phyloP scores from a whole-genome alignment of 1,140 invertebrate species.

The Nasonia longicornis region DNA sequence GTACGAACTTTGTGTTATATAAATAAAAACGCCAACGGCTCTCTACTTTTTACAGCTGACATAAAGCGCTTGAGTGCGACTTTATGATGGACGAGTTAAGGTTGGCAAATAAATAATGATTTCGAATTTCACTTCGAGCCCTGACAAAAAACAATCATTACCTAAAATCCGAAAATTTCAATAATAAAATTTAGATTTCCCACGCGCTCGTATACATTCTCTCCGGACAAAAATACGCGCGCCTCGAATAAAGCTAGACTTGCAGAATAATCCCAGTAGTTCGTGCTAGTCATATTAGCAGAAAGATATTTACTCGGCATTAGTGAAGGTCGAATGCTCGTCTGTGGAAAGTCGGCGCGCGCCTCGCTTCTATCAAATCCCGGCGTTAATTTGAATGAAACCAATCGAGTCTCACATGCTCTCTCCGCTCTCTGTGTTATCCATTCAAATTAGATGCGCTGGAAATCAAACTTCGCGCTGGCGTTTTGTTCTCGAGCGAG shows the following conservation, averaged over 20 bases:
- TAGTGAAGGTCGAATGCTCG: constrained; percentile 7
- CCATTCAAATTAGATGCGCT: constrained; percentile 30
- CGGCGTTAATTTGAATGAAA: not conserved
- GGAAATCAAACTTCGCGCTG: constrained; percentile 23
- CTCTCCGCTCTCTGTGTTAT: constrained; percentile 7
- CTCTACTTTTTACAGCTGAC: not conserved
- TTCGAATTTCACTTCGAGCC: too few species aligned
- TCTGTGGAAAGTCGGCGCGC: not conserved
- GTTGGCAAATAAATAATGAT: not conserved
- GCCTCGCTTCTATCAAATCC: constrained; percentile 16
- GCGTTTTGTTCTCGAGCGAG: not conserved
- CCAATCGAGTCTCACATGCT: constrained; percentile 18
- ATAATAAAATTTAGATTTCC: too few species aligned
- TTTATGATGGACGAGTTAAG: not conserved
- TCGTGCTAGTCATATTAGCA: not conserved
- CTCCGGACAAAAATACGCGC: not conserved
- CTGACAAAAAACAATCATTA: too few species aligned
- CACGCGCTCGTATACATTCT: not conserved
- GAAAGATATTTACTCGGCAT: constrained; percentile 27
- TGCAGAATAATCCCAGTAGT: not conserved
- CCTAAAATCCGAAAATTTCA: too few species aligned
- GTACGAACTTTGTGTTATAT: not conserved
- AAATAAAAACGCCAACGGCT: not conserved
- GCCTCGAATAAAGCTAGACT: not conserved
- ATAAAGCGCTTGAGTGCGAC: not conserved